These are phyloP conservation scores for Homarus gammarus DNA, from an alignment of 2,888 invertebrate genomes.

Conservation along the genomic window DNA sequence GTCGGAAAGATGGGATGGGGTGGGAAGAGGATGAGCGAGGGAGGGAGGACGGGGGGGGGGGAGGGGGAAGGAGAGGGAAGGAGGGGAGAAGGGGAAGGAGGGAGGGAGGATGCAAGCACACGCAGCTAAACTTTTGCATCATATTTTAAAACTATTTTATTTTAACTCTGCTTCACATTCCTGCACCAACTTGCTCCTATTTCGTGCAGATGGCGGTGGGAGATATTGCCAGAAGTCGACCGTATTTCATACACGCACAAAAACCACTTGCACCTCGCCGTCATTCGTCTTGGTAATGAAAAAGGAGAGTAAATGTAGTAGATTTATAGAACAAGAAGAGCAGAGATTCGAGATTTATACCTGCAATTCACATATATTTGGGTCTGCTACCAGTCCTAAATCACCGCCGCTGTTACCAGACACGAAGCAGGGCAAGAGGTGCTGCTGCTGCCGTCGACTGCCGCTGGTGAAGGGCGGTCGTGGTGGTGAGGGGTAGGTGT, in stretches of 20 bases:
- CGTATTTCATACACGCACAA: background rate
- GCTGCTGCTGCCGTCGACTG: background rate
- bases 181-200: background rate
- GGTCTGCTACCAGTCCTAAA: constrained; percentile 9
- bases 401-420: background rate
- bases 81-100: background rate
- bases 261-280: background rate
- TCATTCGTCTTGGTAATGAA: background rate
- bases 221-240: background rate
- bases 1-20: too few relatives aligned
- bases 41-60: background rate
- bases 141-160: constrained; percentile 4
- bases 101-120: background rate
- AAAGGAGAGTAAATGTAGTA: background rate
- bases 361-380: constrained; percentile 13
- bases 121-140: background rate
- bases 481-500: background rate
- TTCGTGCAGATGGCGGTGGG: background rate
- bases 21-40: background rate
- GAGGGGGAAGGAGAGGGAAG: background rate
- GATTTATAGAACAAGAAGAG: constrained; percentile 18
- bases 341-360: constrained; percentile 12
- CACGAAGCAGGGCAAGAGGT: background rate
- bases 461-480: background rate
- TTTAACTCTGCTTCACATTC: background rate